A percentile compares a stretch with the other conserved stretches of the same genome.
Conservation (phyloP, 2,888 invertebrate species). For the Callinectes sapidus region DNA sequence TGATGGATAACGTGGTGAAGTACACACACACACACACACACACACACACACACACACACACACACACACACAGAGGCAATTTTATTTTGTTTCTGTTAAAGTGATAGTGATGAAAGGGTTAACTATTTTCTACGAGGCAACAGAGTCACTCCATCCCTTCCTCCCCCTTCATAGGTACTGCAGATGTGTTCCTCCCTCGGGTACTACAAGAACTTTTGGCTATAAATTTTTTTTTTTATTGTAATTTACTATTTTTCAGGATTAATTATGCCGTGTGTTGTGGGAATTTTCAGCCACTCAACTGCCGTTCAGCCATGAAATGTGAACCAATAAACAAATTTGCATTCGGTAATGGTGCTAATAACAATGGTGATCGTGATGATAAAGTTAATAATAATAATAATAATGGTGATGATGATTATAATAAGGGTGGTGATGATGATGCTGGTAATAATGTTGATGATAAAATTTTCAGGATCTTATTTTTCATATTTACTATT, state of each 20-base stretch:
- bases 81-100: no score
- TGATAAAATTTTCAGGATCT: background rate
- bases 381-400: background rate
- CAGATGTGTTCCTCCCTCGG: background rate
- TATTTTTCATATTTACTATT: background rate
- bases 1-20: background rate
- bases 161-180: background rate
- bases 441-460: background rate
- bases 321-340: conserved; percentile 16
- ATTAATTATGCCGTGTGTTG: conserved; percentile 12
- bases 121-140: background rate
- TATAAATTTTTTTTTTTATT: background rate
- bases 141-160: background rate
- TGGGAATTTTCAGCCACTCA: conserved; percentile 20
- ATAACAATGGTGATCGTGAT: background rate
- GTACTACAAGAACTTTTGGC: background rate
- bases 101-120: background rate
- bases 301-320: background rate
- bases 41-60: conserved; percentile 32
- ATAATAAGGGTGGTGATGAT: background rate
- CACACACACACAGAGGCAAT: conserved; percentile 19
- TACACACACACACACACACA: conserved; percentile 40
- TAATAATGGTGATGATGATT: background rate
- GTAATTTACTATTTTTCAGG: background rate
- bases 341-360: background rate